Evolutionary conservation across 1,140 invertebrate species (phyloP), one percentile per base, ranked within the genome.

Genomic region (Heliconius congener): DNA sequence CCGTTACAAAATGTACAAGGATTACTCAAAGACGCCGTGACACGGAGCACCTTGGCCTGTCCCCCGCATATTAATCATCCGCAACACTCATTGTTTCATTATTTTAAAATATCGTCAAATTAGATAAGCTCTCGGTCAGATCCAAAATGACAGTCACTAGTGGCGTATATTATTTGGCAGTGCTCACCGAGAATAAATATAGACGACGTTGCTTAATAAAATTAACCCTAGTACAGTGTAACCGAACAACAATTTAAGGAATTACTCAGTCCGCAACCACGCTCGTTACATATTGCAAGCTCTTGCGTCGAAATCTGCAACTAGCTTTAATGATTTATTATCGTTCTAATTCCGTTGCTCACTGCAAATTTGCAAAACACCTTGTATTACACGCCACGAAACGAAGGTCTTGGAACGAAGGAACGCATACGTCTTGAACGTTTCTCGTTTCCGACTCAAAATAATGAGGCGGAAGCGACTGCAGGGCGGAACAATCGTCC

Each of bases 401-500:
- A 73, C 42, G 71, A 82, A 82, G 80, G 80, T 78, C 23, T 23
- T 23, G 23, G 23, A 23, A 23, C 23, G 23, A 23, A 23, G 23
- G 23, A 23, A 23, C 23, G 23, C 23, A 86, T 86, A 85, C 79
- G 81, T 88, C 83, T 88, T 80, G 83, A 82, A 82, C 83, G 73
- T 85, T 91, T 92, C 85, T 84, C 85, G 87, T 88, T 93, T 94
- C 91, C 91, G 89, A 91, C 85, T 82, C 78, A 79, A 71, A 85
- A 93, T 89, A 93, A 91, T 90, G 84, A 88, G 84, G 77, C 91
- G 91, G 91, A 94, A 94, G 83, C 90, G 88, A 88, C 86, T 91
- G 91, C 89, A 86, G 82, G 84, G 83, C 87, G 86, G 89, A 91
- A 93, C 90, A 93, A 93, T 91, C 85, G 88, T 82, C 76, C 82